Conservation (phyloP, 2,113 vertebrate species). For the Zingel zingel region DNA sequence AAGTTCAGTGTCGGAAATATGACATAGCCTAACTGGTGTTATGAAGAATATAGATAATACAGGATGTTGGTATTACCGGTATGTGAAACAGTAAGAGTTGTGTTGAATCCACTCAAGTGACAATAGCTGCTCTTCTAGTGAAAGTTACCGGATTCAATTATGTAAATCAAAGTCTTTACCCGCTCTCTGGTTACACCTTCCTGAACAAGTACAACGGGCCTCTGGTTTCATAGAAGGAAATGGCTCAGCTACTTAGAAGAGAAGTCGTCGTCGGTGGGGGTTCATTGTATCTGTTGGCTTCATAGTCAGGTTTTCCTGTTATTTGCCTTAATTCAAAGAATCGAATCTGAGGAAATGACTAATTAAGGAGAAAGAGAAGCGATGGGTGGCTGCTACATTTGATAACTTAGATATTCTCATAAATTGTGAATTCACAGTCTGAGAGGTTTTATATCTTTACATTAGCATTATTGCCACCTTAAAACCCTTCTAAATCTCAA, state of each 20-base stretch:
- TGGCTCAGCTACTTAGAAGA: slow-evolving; percentile 29
- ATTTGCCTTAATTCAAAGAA: slow-evolving; percentile 34
- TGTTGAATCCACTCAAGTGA: not conserved
- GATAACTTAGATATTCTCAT: not conserved
- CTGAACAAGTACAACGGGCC: slow-evolving; percentile 22
- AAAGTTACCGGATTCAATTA: not conserved
- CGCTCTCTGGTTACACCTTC: slow-evolving; percentile 13
- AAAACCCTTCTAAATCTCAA: not conserved
- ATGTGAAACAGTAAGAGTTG: no score
- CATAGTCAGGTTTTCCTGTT: slow-evolving; percentile 45
- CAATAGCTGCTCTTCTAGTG: not conserved
- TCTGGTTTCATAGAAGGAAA: slow-evolving; percentile 50
- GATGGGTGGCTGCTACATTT: not conserved
- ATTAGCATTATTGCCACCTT: not conserved
- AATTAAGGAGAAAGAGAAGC: not conserved
- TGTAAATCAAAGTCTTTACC: not conserved
- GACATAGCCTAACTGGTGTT: not conserved
- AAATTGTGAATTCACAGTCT: not conserved
- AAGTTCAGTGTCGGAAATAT: not conserved
- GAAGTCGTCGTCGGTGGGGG: not conserved
- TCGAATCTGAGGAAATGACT: slow-evolving; percentile 20
- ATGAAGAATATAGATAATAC: not conserved
- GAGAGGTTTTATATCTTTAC: slow-evolving; percentile 2
- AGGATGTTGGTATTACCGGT: no score
- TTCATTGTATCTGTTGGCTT: slow-evolving; percentile 32